Base-by-base conservation (phyloP, 2,797 vertebrate species). In the Schizothorax lantsangensis region DNA sequence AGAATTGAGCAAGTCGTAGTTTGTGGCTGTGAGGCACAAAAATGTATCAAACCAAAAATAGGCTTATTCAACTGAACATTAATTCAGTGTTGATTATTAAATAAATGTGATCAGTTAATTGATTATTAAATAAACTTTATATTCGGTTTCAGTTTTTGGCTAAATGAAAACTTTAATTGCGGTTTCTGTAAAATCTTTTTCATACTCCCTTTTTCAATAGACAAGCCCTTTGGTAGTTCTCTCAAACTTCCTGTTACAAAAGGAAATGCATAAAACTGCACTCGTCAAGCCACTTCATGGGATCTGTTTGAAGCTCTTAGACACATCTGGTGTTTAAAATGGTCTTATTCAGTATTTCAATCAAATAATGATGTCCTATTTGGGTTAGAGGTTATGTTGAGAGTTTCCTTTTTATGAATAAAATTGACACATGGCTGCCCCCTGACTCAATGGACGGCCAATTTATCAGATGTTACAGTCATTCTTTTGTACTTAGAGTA, bases 401-500 rank as follows among this genome's bases (percentile, higher is more conserved):
- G 43, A 77, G 68, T 72, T 88, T 62, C 52, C 68, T 57, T 40
- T 68, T 62, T 82, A 82, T 23, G 33, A 84, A 23, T 73, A 64
- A 68, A 19, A 30, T 72, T 43, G 62, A 57, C 59, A 59, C 62
- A 19, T 72, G 74, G 64, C 81, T 68, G 19, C 19, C 87, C 62
- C 45, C n/a, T 80, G 75, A 84, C 75, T 85, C 54, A 33, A 73
- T 17, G 49, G 40, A 64, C 8, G 12, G n/a, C 64, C 71, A 79
- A 52, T 86, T 86, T 59, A 71, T 86, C 57, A 45, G 49, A 36
- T 57, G 12, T 68, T 69, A 86, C 82, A 86, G 77, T 79, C 71
- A 75, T 49, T 85, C 80, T 86, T 88, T 88, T 91, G 86, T 91
- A 84, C 54, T 54, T 79, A 17, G 77, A 77, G 40, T 87, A 64